phyloP scores from a whole-genome alignment of 1,140 invertebrate genomes.

The Drosophila orosa region DNA sequence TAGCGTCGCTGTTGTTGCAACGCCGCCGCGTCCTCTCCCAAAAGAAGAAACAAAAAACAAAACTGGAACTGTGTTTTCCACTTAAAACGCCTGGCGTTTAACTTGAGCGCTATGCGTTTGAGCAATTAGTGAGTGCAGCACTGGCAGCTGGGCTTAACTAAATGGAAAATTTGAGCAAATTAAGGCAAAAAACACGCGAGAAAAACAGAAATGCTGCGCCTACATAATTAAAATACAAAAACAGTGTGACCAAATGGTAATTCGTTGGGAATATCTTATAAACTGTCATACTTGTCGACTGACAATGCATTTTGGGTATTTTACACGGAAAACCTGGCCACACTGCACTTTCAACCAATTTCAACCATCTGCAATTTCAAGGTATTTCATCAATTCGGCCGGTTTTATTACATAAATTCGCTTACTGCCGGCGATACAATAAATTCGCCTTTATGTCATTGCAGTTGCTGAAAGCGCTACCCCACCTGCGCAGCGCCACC shows the following conservation, averaged over 20 bases:
- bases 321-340: background rate
- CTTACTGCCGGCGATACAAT: slow-evolving; percentile 13
- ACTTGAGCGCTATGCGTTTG: slow-evolving; percentile 3
- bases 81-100: background rate
- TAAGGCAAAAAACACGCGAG: slow-evolving; percentile 59
- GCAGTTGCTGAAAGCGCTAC: slow-evolving; percentile 67
- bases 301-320: too few relatives aligned
- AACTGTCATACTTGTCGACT: background rate
- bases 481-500: slow-evolving; percentile 45
- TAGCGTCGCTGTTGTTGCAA: slow-evolving; percentile 61
- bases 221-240: slow-evolving; percentile 58
- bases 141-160: slow-evolving; percentile 32
- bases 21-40: slow-evolving; percentile 58
- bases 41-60: slow-evolving; percentile 9
- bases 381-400: slow-evolving; percentile 56
- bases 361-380: slow-evolving; percentile 53
- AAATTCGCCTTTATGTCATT: slow-evolving; percentile 64
- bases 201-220: slow-evolving; percentile 63
- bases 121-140: slow-evolving; percentile 26
- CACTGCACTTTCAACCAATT: slow-evolving; percentile 15
- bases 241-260: background rate
- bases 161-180: slow-evolving; percentile 64
- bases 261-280: background rate
- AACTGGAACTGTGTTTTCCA: slow-evolving; percentile 4
- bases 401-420: slow-evolving; percentile 73